A percentile compares a stretch with the other conserved stretches of the same genome.
phyloP scores from a whole-genome alignment of 1,140 invertebrate genomes.

The Apocrypta bakeri region DNA sequence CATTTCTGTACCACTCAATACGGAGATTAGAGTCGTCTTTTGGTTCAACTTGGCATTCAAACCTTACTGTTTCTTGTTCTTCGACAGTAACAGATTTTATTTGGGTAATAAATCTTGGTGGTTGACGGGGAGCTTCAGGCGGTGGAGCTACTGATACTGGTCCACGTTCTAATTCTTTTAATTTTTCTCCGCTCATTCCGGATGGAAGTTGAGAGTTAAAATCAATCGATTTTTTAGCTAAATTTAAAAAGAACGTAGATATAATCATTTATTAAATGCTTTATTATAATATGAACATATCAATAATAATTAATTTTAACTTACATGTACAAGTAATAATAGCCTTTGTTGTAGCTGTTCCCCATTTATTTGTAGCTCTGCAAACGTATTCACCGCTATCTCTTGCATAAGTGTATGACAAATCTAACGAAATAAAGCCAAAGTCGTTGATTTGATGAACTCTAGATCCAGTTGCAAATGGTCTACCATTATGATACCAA shows the following conservation, averaged over 20 bases:
- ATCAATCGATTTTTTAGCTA: slow-evolving; percentile 90
- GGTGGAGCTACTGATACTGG: slow-evolving; percentile 81
- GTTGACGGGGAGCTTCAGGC: slow-evolving; percentile 78
- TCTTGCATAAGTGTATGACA: slow-evolving; percentile 89
- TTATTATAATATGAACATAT: background rate
- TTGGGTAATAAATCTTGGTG: slow-evolving; percentile 91
- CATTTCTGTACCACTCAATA: slow-evolving; percentile 95
- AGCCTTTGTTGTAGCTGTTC: slow-evolving; percentile 87
- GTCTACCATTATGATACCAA: slow-evolving; percentile 94
- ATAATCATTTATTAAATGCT: slow-evolving; percentile 17
- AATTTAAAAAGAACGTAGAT: slow-evolving; percentile 49
- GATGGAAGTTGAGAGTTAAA: slow-evolving; percentile 94
- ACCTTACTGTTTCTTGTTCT: slow-evolving; percentile 93
- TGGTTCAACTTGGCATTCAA: slow-evolving; percentile 96
- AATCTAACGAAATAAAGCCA: slow-evolving; percentile 91
- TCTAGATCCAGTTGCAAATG: slow-evolving; percentile 90
- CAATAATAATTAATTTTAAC: slow-evolving; percentile 35
- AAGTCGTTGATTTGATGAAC: slow-evolving; percentile 95
- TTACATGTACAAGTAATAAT: slow-evolving; percentile 85
- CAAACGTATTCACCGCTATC: slow-evolving; percentile 92
- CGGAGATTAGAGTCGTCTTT: slow-evolving; percentile 94
- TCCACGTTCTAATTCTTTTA: slow-evolving; percentile 93
- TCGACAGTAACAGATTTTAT: slow-evolving; percentile 87
- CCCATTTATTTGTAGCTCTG: slow-evolving; percentile 90
- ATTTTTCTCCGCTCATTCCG: slow-evolving; percentile 93